Percentiles rank a stretch among this genome's conserved stretches.
phyloP scores from a whole-genome alignment of 2,113 vertebrate genomes.

The Ammodytes marinus region DNA sequence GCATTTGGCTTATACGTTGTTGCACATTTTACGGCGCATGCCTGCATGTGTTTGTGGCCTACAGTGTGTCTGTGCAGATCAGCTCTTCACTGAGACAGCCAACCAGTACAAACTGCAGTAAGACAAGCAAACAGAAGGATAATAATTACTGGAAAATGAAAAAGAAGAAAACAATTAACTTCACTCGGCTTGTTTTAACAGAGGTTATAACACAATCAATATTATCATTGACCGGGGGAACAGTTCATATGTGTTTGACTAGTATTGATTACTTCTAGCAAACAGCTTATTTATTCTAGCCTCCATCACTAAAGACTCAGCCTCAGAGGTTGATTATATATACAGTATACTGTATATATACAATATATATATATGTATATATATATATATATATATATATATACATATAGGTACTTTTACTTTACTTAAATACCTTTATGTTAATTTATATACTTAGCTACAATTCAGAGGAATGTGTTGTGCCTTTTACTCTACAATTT shows the following conservation, averaged over 20 bases:
- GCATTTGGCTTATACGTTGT: slow-evolving; percentile 26
- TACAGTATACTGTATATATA: no score
- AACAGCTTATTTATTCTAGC: slow-evolving; percentile 54
- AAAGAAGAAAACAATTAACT: slow-evolving; percentile 38
- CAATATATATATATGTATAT: no score
- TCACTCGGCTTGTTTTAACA: slow-evolving; percentile 45
- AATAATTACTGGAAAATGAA: slow-evolving; percentile 30
- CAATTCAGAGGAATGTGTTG: background rate
- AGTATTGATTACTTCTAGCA: slow-evolving; percentile 51
- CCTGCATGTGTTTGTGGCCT: slow-evolving; percentile 24
- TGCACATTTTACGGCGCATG: slow-evolving; percentile 23
- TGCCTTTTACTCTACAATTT: background rate
- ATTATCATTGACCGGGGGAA: slow-evolving; percentile 56
- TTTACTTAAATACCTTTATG: background rate
- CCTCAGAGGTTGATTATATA: slow-evolving; percentile 42
- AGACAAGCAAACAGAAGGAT: background rate
- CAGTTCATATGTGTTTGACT: slow-evolving; percentile 60
- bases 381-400: no score
- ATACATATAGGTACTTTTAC: background rate
- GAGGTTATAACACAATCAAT: slow-evolving; percentile 57
- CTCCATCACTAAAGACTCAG: slow-evolving; percentile 20
- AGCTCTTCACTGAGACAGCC: slow-evolving; percentile 9
- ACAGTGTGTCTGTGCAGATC: slow-evolving; percentile 27
- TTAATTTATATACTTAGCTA: background rate
- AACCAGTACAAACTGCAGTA: background rate